These are phyloP conservation scores for Lycorma delicatula DNA, from an alignment of 1,140 invertebrate species.

Conservation along the genomic window DNA sequence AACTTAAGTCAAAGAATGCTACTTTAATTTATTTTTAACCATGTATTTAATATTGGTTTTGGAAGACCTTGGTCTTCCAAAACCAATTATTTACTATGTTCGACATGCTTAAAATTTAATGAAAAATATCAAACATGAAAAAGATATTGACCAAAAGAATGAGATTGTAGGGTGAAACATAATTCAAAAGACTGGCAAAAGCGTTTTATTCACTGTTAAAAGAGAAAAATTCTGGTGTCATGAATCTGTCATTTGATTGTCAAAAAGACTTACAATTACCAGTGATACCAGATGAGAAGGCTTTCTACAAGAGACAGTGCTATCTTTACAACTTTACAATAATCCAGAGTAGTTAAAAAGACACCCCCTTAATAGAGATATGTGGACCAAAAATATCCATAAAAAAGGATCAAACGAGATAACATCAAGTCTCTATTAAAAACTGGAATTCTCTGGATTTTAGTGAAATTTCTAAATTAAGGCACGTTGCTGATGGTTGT, in stretches of 20 bases:
- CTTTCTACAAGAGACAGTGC: slow-evolving; percentile 30
- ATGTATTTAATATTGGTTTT: no score
- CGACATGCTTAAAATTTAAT: no score
- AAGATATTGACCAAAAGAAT: no score
- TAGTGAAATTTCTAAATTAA: slow-evolving; percentile 14
- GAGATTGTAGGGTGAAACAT: no score
- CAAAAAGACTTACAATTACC: slow-evolving; percentile 31
- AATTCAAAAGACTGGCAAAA: slow-evolving; percentile 10
- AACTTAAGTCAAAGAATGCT: no score
- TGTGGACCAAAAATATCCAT: neutral
- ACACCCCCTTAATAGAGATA: neutral
- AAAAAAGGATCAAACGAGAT: neutral
- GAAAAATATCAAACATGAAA: no score
- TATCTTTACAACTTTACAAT: slow-evolving; percentile 29
- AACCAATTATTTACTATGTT: no score
- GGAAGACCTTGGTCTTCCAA: no score
- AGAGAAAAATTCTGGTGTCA: slow-evolving; percentile 11
- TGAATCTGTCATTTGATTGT: slow-evolving; percentile 30
- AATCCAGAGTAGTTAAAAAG: neutral
- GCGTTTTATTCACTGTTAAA: slow-evolving; percentile 26
- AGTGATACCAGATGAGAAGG: slow-evolving; percentile 31
- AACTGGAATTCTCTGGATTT: slow-evolving; percentile 21
- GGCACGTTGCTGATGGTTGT: slow-evolving; percentile 26
- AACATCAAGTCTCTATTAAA: neutral
- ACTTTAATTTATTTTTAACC: no score